These are phyloP conservation scores for Hippocampus comes DNA, from an alignment of 2,113 vertebrate species.

Conservation along the genomic window DNA sequence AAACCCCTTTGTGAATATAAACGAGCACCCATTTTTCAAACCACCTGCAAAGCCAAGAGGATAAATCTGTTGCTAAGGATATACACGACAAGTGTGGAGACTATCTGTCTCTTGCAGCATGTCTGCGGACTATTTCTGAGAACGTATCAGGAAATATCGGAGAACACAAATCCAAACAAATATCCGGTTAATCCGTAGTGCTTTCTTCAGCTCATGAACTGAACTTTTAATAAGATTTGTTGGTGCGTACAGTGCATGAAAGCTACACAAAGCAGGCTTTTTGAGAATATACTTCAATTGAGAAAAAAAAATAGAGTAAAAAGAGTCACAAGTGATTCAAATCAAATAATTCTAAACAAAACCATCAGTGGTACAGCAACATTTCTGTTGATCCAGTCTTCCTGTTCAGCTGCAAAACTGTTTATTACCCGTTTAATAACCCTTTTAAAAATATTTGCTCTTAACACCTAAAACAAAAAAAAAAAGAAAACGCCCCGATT, in stretches of 20 bases:
- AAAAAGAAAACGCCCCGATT: no score
- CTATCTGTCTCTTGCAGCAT: slow-evolving; percentile 29
- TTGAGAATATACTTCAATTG: slow-evolving; percentile 11
- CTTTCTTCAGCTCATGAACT: slow-evolving; percentile 30
- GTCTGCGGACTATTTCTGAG: slow-evolving; percentile 35
- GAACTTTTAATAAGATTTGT: slow-evolving; percentile 38
- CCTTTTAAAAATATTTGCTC: no score
- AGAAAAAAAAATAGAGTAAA: not conserved
- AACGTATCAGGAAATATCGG: slow-evolving; percentile 42
- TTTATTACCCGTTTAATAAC: no score
- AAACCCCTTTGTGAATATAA: no score
- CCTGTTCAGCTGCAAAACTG: no score
- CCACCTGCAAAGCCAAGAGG: not conserved
- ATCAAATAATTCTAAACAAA: not conserved
- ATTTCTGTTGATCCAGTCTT: no score
- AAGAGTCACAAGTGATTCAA: not conserved
- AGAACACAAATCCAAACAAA: slow-evolving; percentile 44
- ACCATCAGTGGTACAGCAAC: no score
- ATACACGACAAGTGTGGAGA: slow-evolving; percentile 13
- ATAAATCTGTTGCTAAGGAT: slow-evolving; percentile 23
- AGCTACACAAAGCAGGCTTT: not conserved
- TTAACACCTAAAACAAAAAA: no score
- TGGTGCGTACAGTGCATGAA: slow-evolving; percentile 5
- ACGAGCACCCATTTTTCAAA: not conserved
- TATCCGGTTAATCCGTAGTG: slow-evolving; percentile 33